Evolutionary conservation across 1,140 invertebrate species (phyloP).

Genomic region (Cotesia chilonis): DNA sequence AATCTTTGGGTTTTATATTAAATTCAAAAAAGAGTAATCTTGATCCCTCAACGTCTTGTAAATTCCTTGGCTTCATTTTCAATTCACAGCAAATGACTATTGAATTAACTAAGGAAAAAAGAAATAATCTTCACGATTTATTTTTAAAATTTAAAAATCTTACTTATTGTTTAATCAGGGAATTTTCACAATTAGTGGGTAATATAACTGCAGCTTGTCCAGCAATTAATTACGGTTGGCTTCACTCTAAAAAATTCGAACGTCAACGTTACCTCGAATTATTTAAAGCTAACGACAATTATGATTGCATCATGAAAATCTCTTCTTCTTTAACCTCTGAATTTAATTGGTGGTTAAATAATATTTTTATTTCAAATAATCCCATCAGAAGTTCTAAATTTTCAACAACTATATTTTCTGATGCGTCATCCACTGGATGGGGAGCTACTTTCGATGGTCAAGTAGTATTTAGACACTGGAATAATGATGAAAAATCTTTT

Average conservation of each 20-base stretch:
- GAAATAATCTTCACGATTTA: too few relatives aligned
- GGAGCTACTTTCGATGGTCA: too few relatives aligned
- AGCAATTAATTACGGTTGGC: slow-evolving; percentile 41
- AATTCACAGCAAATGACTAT: too few relatives aligned
- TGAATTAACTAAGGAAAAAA: too few relatives aligned
- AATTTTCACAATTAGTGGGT: slow-evolving; percentile 44
- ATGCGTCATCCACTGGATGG: too few relatives aligned
- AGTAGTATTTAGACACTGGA: too few relatives aligned
- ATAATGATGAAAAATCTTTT: too few relatives aligned
- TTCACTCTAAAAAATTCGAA: slow-evolving; percentile 44
- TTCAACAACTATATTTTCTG: too few relatives aligned
- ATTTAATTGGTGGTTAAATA: not conserved
- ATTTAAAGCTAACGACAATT: slow-evolving; percentile 28
- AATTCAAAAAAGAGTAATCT: too few relatives aligned
- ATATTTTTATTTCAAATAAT: not conserved
- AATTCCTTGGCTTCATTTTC: slow-evolving; percentile 46
- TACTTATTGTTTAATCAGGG: slow-evolving; percentile 30
- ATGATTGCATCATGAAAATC: slow-evolving; percentile 28
- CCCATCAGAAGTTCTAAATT: not conserved
- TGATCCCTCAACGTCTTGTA: not conserved
- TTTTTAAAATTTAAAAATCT: too few relatives aligned
- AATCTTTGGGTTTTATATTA: too few relatives aligned
- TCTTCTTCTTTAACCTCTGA: not conserved
- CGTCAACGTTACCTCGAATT: slow-evolving; percentile 37
- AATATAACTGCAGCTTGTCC: slow-evolving; percentile 41